Conservation (phyloP, 2,797 vertebrate genomes). For the Eurystomus glaucurus region DNA sequence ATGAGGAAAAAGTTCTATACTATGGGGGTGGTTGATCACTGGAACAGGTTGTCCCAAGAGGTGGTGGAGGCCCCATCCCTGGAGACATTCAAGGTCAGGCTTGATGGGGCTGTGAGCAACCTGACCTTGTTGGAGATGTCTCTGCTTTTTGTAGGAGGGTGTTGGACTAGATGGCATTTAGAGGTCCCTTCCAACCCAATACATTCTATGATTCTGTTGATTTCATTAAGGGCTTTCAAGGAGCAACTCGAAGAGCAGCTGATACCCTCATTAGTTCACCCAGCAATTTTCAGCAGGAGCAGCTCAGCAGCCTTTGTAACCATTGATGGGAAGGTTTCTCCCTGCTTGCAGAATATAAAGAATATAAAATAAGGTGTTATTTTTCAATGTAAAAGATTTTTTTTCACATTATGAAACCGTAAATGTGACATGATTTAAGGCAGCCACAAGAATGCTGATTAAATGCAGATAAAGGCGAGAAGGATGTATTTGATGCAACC, state of each 20-base stretch:
- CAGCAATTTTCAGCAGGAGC: not conserved
- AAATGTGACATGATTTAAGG: not conserved
- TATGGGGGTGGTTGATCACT: no score
- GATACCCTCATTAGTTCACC: not conserved
- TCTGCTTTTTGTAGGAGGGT: no score
- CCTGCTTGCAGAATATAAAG: not conserved
- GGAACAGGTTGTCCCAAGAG: no score
- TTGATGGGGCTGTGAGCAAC: no score
- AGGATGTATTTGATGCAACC: not conserved
- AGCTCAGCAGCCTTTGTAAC: not conserved
- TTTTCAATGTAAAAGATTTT: not conserved
- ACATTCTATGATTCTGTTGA: not conserved
- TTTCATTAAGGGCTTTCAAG: not conserved
- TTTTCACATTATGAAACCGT: not conserved
- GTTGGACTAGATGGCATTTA: no score
- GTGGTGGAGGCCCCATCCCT: no score
- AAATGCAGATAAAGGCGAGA: not conserved
- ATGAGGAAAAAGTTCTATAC: no score
- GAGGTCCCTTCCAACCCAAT: no score
- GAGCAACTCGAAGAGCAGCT: not conserved
- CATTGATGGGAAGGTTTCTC: not conserved
- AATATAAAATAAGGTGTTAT: not conserved
- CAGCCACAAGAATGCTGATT: not conserved
- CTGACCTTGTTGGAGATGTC: no score
- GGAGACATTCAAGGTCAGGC: no score